Evolutionary conservation across 2,113 vertebrate species (phyloP), one percentile per base, ranked within the genome.

Genomic region (Corythornis cristatus): DNA sequence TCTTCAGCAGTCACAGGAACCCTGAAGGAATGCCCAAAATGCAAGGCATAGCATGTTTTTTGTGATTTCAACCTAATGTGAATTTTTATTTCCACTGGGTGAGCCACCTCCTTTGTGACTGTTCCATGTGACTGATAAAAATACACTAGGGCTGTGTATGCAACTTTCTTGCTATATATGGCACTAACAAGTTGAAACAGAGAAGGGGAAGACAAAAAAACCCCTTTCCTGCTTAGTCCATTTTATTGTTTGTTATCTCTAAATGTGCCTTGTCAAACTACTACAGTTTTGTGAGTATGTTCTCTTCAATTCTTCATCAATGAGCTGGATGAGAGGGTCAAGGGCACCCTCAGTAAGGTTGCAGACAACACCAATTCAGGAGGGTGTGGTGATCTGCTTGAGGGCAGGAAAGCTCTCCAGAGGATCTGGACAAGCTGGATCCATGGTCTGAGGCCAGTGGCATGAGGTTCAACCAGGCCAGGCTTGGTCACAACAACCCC

Each of bases 61-160:
- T 90, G 67, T 77, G 40, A 71, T 81, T 81, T 81, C 56, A 79
- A 66, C 12, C 70, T n/a, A 29, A 37, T 23, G 16, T 73, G 54
- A 73, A 22, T 60, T 78, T 71, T 86, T 57, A 35, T 80, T 92
- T 93, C 54, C 73, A 46, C 46, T 68, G 37, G 11, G 12, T 56
- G 37, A 90, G 57, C 65, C 57, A 19, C 40, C 43, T n/a, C 48
- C 40, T 86, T 67, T 72, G 35, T 90, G 70, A 20, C 35, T 84
- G 28, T 75, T 86, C 43, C 71, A 18, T 37, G 53, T 91, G 91
- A 93, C 62, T 75, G 70, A 72, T 90, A 86, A 95, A 93, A 95
- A 90, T 81, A 67, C 13, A 83, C 2, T 45, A 15, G 35, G 26
- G 62, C 16, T 60, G 11, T 33, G n/a, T 82, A 58, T 5, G 26